Evolutionary conservation across 1,140 invertebrate genomes (phyloP).

Genomic region (Drosophila punjabiensis): DNA sequence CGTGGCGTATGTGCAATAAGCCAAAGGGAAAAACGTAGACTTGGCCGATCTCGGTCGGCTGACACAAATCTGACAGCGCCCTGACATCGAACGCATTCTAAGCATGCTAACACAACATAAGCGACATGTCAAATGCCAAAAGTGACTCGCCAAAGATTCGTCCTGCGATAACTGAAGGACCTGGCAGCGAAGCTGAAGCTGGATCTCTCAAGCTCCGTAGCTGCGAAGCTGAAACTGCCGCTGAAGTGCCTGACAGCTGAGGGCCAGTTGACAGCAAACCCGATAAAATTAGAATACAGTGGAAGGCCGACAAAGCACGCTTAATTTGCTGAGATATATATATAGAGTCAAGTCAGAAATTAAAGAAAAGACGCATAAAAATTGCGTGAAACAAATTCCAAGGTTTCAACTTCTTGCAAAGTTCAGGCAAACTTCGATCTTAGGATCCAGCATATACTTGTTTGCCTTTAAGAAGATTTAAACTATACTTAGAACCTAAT

Average conservation of each 20-base stretch:
- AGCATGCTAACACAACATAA: conserved; percentile 76
- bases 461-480: too few relatives aligned
- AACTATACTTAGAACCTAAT: too few relatives aligned
- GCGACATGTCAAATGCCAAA: conserved; percentile 79
- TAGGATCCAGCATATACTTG: background rate
- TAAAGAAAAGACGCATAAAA: background rate
- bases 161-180: conserved; percentile 61
- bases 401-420: background rate
- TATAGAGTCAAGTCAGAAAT: background rate
- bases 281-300: conserved; percentile 39
- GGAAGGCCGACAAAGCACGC: conserved; percentile 6
- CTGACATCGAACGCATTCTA: conserved; percentile 81
- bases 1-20: conserved; percentile 61
- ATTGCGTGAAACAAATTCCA: background rate
- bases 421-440: background rate
- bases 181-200: conserved; percentile 36
- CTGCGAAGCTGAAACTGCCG: background rate
- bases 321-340: conserved; percentile 8
- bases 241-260: conserved; percentile 48
- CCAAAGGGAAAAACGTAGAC: conserved; percentile 18
- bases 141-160: conserved; percentile 74
- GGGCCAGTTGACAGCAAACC: conserved; percentile 47
- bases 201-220: conserved; percentile 25
- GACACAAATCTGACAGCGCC: conserved; percentile 81
- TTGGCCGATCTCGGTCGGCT: conserved; percentile 32